Evolutionary conservation across 2,797 vertebrate genomes (phyloP).

Genomic region (Potorous gilbertii): DNA sequence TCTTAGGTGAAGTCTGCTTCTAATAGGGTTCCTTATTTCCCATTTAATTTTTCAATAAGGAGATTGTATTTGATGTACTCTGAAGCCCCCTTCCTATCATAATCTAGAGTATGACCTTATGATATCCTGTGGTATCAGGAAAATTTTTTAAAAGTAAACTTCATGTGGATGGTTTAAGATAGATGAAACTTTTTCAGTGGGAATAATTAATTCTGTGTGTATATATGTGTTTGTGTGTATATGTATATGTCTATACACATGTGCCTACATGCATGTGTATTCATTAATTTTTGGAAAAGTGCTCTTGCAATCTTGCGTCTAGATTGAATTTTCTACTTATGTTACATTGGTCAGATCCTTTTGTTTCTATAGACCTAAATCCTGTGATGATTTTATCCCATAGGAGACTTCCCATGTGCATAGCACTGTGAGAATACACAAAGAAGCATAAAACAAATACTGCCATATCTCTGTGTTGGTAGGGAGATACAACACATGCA

Average conservation of each 20-base stretch:
- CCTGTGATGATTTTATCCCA: background rate
- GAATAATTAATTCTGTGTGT: background rate
- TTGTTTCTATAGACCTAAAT: background rate
- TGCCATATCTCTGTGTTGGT: background rate
- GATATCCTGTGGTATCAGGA: background rate
- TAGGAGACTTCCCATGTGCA: background rate
- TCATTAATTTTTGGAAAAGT: background rate
- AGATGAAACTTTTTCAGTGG: background rate
- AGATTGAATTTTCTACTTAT: background rate
- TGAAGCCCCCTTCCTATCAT: background rate
- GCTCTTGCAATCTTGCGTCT: background rate
- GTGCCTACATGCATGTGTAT: background rate
- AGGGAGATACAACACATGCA: background rate
- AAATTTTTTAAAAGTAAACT: background rate
- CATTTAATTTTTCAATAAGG: background rate
- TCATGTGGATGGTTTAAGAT: background rate
- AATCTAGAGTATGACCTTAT: background rate
- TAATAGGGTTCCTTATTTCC: background rate
- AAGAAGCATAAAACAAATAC: background rate
- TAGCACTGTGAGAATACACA: background rate
- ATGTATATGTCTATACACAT: too few species aligned
- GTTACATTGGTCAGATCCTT: background rate
- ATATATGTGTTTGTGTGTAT: background rate
- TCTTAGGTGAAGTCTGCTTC: background rate
- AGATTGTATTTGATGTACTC: background rate